A percentile compares a stretch with the other conserved stretches of the same genome.
Conservation (phyloP, 2,888 invertebrate species). For the Polydrusus cervinus region DNA sequence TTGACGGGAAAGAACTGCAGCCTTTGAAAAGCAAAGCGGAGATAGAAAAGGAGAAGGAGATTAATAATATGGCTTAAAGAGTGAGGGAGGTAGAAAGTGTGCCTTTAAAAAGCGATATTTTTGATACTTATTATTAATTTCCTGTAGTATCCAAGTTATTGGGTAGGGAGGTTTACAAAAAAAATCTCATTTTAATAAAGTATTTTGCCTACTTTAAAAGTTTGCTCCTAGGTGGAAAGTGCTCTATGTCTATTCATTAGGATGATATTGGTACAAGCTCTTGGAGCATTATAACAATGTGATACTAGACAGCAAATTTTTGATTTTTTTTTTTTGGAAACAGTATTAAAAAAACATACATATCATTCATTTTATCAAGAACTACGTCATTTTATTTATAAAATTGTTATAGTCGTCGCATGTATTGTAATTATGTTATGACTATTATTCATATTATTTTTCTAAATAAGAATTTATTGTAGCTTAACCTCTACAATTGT, state of each 20-base stretch:
- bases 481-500: no score
- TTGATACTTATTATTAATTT: conserved; percentile 18
- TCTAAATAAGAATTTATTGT: no score
- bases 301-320: background rate
- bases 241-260: background rate
- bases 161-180: background rate
- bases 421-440: no score
- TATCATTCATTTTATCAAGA: conserved; percentile 2
- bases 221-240: background rate
- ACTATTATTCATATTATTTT: no score
- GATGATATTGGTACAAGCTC: no score
- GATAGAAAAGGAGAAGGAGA: conserved; percentile 62
- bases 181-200: conserved; percentile 10
- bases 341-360: conserved; percentile 20
- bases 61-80: conserved; percentile 50
- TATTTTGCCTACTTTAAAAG: conserved; percentile 4
- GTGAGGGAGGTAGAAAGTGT: background rate
- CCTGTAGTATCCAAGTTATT: background rate
- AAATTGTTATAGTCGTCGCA: no score
- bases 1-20: conserved; percentile 66
- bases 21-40: conserved; percentile 64
- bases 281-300: conserved; percentile 5
- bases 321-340: background rate
- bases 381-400: background rate
- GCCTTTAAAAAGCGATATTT: background rate